Evolutionary conservation across 1,140 invertebrate genomes (phyloP).

Genomic region (Leptinotarsa texana): DNA sequence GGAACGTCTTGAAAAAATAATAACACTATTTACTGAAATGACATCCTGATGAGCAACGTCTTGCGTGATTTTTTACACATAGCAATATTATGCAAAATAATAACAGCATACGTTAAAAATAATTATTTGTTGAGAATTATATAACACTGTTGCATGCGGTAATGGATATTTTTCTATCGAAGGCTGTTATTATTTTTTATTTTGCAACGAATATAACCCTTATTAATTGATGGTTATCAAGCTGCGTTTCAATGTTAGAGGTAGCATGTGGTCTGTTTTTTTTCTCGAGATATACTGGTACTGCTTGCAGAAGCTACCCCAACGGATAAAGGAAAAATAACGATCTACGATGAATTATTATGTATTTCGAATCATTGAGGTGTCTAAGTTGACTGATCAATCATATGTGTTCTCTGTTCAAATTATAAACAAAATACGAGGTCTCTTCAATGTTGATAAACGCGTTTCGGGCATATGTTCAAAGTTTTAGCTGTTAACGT

Average conservation of each 20-base stretch:
- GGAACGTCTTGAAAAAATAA: conserved; percentile 4
- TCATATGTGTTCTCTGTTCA: too few relatives aligned
- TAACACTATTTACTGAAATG: conserved; percentile 16
- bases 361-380: too few relatives aligned
- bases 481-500: too few relatives aligned
- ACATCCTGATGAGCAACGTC: conserved; percentile 9
- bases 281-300: neutral
- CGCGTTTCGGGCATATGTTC: too few relatives aligned
- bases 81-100: conserved; percentile 21
- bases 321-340: neutral
- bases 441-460: too few relatives aligned
- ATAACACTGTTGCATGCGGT: conserved; percentile 19
- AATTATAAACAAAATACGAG: too few relatives aligned
- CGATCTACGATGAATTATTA: neutral
- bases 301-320: neutral
- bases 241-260: conserved; percentile 10
- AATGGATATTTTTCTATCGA: conserved; percentile 13
- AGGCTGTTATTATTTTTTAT: conserved; percentile 7
- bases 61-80: conserved; percentile 20
- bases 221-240: conserved; percentile 5
- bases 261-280: conserved; percentile 11
- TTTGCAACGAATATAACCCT: conserved; percentile 19
- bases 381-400: too few relatives aligned
- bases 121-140: conserved; percentile 18
- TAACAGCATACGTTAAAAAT: conserved; percentile 17